Evolutionary conservation across 2,888 invertebrate species (phyloP).

Genomic region (Hemicrepidius hirtus): DNA sequence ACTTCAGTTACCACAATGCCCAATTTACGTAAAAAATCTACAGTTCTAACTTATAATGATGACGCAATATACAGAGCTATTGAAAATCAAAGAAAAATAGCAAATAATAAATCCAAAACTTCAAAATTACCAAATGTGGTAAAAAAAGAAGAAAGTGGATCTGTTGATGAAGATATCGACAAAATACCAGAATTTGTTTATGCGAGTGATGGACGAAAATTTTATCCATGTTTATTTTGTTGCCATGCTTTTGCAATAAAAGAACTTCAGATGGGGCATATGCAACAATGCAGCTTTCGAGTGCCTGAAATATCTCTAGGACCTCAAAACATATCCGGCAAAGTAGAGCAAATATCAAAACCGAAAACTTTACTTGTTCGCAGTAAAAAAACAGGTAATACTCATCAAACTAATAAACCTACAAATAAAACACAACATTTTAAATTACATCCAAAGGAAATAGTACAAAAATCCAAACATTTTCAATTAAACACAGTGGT

Average conservation of each 20-base stretch:
- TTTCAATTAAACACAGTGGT: background rate
- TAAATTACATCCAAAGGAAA: background rate
- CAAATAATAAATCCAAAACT: background rate
- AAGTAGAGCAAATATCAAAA: background rate
- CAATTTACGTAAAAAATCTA: slow-evolving; percentile 8
- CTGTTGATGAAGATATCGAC: background rate
- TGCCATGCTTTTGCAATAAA: slow-evolving; percentile 57
- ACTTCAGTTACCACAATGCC: too few relatives aligned
- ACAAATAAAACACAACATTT: background rate
- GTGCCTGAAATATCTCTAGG: background rate
- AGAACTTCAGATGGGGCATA: slow-evolving; percentile 51
- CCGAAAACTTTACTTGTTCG: background rate
- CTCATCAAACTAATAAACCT: too few relatives aligned
- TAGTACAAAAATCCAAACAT: slow-evolving; percentile 3
- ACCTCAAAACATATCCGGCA: background rate
- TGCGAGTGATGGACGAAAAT: slow-evolving; percentile 57
- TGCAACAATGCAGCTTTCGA: slow-evolving; percentile 38
- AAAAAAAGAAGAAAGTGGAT: background rate
- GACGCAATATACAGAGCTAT: slow-evolving; percentile 15
- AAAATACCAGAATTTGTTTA: slow-evolving; percentile 54
- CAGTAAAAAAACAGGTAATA: background rate
- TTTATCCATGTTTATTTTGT: slow-evolving; percentile 57
- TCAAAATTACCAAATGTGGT: background rate
- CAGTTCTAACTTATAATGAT: slow-evolving; percentile 9
- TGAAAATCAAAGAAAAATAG: background rate